phyloP scores from a whole-genome alignment of 2,113 vertebrate species.

The Passer montanus region DNA sequence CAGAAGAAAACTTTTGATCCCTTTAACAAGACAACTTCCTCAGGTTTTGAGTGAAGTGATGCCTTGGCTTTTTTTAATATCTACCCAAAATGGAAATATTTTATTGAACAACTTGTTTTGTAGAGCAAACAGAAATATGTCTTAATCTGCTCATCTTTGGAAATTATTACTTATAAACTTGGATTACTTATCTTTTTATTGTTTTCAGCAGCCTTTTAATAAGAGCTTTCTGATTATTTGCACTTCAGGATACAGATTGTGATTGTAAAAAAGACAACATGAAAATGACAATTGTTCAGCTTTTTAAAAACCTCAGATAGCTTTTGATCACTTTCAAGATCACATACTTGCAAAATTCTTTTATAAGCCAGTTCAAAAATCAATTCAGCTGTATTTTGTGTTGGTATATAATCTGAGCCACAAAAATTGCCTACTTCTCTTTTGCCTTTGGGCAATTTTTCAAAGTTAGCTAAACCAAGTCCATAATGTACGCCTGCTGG shows the following conservation, averaged over 20 bases:
- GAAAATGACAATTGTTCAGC: background rate
- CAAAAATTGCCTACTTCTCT: conserved; percentile 69
- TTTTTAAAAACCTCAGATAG: conserved; percentile 25
- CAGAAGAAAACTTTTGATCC: background rate
- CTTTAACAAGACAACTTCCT: background rate
- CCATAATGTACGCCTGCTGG: conserved; percentile 77
- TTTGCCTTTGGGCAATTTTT: conserved; percentile 76
- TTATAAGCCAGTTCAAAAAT: conserved; percentile 43
- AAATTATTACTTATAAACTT: background rate
- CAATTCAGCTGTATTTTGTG: conserved; percentile 49
- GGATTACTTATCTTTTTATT: background rate
- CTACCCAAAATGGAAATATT: background rate
- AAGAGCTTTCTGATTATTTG: background rate
- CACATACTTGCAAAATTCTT: conserved; percentile 16
- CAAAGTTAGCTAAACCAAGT: conserved; percentile 78
- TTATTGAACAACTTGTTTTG: background rate
- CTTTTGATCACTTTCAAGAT: conserved; percentile 12
- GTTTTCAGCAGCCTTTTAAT: conserved; percentile 34
- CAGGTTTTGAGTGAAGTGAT: background rate
- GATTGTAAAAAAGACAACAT: conserved; percentile 1
- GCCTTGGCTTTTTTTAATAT: background rate
- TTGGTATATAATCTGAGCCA: conserved; percentile 68
- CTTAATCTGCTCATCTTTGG: background rate
- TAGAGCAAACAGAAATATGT: background rate
- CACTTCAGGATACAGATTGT: background rate